A percentile compares a stretch with the other conserved stretches of the same genome.
Conservation (phyloP, 2,888 invertebrate species). For the Thymelicus lineola region DNA sequence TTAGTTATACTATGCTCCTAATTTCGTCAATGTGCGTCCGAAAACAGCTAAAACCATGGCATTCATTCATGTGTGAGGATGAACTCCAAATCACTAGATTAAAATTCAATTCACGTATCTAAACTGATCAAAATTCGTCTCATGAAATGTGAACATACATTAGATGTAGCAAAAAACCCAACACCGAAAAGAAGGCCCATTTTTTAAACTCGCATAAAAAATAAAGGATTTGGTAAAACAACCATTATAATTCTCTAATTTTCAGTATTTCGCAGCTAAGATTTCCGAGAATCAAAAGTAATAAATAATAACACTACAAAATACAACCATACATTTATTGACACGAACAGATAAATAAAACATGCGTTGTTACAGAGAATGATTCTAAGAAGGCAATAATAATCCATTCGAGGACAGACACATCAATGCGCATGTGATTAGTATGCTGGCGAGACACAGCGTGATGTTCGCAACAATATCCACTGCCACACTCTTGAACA, state of each 20-base stretch:
- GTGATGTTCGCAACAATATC: constrained; percentile 46
- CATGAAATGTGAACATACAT: too few relatives aligned
- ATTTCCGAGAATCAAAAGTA: constrained; percentile 39
- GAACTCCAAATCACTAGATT: too few relatives aligned
- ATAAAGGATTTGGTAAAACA: too few relatives aligned
- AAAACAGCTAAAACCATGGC: too few relatives aligned
- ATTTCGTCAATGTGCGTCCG: too few relatives aligned
- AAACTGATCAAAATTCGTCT: too few relatives aligned
- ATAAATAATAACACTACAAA: constrained; percentile 37
- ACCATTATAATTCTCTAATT: constrained; percentile 1
- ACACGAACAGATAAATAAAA: constrained; percentile 32
- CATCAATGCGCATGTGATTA: constrained; percentile 45
- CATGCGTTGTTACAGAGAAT: constrained; percentile 15
- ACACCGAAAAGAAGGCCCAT: too few relatives aligned
- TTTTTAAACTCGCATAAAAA: too few relatives aligned
- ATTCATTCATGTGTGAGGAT: too few relatives aligned
- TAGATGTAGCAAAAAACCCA: too few relatives aligned
- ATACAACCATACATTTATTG: constrained; percentile 23
- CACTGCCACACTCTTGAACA: not conserved
- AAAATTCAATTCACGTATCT: too few relatives aligned
- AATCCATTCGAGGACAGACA: constrained; percentile 35
- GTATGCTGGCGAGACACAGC: constrained; percentile 44
- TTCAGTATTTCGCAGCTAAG: constrained; percentile 14
- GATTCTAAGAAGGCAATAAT: constrained; percentile 35
- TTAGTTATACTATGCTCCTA: too few relatives aligned